Evolutionary conservation across 2,888 invertebrate genomes (phyloP), one percentile per base, ranked within the genome.

Genomic region (Drosophila mulleri): DNA sequence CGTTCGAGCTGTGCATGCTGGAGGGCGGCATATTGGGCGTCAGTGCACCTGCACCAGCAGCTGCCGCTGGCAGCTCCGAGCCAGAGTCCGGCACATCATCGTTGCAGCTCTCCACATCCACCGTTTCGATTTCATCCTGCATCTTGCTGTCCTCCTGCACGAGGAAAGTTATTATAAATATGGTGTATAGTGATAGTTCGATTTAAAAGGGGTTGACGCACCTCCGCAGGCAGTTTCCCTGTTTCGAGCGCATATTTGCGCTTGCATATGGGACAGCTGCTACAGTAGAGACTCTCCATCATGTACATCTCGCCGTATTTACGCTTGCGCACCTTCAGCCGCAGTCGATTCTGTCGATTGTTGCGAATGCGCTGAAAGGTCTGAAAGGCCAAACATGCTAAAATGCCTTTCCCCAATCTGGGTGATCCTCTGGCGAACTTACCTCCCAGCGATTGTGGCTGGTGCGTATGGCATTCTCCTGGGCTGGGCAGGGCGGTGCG

Each of bases 321-420:
- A 67, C 95, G 94, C 92, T 95, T 95, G 75, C 95, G 94, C 69
- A 95, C 94, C 92, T 95, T 96, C 73, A 95, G 93, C 79, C 95
- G 92, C 52, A 96, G 92, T 59, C 96, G 93, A 75, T 95, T 95
- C 87, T 96, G 96, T 77, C 96, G 94, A 91, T 96, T 96, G 63
- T 95, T 94, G 86, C 95, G 94, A 80, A 96, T 95, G 81, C 96
- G 93, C 91, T 96, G 95, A 91, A 95, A 96, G 48, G 95, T 95
- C 92, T 93, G 57, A 1, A 37, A 41, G 11, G 6, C 5, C 16
- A 20, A 14, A 35, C 1, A 16, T 3, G 4, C 20, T 20, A 7
- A 23, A 20, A 20, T 5, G n/a, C 7, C 3, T n/a, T 9, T 11
- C 8, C 12, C 12, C 9, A 53, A 3, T 23, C 11, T 48, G 26